A percentile compares a stretch with the other conserved stretches of the same genome.
Conservation (phyloP, 2,797 vertebrate species). For the Odontamblyopus rebecca region DNA sequence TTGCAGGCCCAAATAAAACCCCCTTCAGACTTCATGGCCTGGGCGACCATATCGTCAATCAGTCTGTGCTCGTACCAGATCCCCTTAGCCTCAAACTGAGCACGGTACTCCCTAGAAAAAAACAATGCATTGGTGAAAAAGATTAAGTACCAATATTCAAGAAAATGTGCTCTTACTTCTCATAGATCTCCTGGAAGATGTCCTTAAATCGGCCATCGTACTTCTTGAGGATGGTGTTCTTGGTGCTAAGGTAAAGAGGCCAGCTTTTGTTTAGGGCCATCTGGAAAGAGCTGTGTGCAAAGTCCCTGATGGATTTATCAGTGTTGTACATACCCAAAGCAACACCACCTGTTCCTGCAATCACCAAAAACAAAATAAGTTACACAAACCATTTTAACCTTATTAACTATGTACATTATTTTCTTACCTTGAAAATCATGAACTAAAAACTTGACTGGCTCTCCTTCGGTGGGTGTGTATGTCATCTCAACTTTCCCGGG, state of each 20-base stretch:
- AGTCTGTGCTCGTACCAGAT: conserved; percentile 98
- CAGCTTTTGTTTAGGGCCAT: conserved; percentile 89
- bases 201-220: conserved; percentile 97
- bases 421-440: conserved; percentile 90
- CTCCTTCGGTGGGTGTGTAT: conserved; percentile 84
- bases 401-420: neutral
- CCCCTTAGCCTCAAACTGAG: conserved; percentile 88
- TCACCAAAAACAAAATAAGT: neutral
- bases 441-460: conserved; percentile 83
- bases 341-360: conserved; percentile 88
- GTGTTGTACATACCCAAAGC: conserved; percentile 98
- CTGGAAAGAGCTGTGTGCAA: conserved; percentile 98
- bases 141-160: neutral
- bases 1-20: conserved; percentile 99
- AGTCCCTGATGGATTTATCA: conserved; percentile 92
- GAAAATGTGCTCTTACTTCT: conserved; percentile 79
- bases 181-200: conserved; percentile 98
- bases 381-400: neutral
- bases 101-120: conserved; percentile 86
- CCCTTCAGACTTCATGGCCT: conserved; percentile 96
- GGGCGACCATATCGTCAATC: conserved; percentile 99
- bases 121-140: neutral
- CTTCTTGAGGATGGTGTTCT: conserved; percentile 98
- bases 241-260: conserved; percentile 97
- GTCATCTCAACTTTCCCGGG: conserved; percentile 93